Conservation (phyloP, 2,888 invertebrate genomes). For the Metellina segmentata region DNA sequence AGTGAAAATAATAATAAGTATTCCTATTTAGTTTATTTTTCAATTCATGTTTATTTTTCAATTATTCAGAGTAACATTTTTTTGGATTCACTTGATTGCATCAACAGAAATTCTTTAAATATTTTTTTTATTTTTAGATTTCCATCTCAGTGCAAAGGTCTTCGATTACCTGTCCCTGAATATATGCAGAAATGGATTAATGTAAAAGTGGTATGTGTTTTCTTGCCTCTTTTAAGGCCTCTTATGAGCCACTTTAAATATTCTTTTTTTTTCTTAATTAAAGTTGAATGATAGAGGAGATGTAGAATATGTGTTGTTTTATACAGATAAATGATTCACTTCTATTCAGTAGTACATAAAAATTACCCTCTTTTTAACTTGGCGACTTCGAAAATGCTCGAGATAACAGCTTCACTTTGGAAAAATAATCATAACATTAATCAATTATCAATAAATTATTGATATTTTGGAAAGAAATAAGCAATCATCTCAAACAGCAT, state of each 20-base stretch:
- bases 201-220: constrained; percentile 50
- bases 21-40: too few relatives aligned
- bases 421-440: too few relatives aligned
- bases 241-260: not conserved
- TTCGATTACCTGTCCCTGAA: constrained; percentile 48
- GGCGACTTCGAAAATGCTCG: too few relatives aligned
- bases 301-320: not conserved
- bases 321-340: not conserved
- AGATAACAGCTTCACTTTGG: too few relatives aligned
- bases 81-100: too few relatives aligned
- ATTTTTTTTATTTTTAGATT: constrained; percentile 36
- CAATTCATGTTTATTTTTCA: too few relatives aligned
- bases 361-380: too few relatives aligned
- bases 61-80: too few relatives aligned
- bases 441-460: too few relatives aligned
- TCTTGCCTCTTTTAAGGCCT: not conserved
- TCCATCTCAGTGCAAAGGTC: constrained; percentile 63
- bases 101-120: not conserved
- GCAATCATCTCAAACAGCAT: too few relatives aligned
- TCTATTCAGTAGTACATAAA: too few relatives aligned
- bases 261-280: not conserved
- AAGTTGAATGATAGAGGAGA: not conserved
- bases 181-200: constrained; percentile 69
- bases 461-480: too few relatives aligned
- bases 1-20: not conserved